Evolutionary conservation across 35 echinoderm and acorn worm genomes (phyloP).

Genomic region (Apostichopus japonicus): DNA sequence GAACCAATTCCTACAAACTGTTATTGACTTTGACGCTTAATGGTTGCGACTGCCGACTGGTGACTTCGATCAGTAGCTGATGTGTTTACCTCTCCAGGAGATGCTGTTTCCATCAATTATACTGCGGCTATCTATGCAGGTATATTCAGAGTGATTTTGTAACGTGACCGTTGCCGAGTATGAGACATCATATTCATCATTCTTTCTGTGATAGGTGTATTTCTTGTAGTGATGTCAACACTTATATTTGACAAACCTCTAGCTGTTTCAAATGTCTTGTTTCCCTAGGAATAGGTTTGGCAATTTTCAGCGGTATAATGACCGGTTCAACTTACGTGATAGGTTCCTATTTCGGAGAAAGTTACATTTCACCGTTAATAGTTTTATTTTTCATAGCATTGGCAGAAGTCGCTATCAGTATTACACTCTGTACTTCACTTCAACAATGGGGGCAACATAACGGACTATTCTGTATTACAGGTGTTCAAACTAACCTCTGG

Average conservation of each 20-base stretch:
- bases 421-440: neutral
- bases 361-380: neutral
- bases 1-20: neutral
- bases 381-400: neutral
- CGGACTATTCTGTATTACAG: neutral
- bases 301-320: neutral
- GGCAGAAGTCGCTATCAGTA: neutral
- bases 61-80: neutral
- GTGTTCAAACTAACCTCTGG: neutral
- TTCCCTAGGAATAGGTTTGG: neutral
- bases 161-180: neutral
- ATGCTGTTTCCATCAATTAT: conserved; percentile 3
- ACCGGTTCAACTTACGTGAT: neutral
- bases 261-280: neutral
- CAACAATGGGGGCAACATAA: neutral
- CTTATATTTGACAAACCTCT: neutral
- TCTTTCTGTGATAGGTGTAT: neutral
- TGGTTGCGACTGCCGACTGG: neutral
- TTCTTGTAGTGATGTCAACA: neutral
- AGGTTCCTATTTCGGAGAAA: neutral
- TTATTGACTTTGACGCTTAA: neutral
- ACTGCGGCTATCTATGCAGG: neutral
- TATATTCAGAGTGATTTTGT: neutral
- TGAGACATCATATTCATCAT: neutral
- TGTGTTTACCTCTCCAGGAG: neutral